Base-by-base conservation (phyloP, 2,888 invertebrate species). In the Scelioninae gen. 1 region DNA sequence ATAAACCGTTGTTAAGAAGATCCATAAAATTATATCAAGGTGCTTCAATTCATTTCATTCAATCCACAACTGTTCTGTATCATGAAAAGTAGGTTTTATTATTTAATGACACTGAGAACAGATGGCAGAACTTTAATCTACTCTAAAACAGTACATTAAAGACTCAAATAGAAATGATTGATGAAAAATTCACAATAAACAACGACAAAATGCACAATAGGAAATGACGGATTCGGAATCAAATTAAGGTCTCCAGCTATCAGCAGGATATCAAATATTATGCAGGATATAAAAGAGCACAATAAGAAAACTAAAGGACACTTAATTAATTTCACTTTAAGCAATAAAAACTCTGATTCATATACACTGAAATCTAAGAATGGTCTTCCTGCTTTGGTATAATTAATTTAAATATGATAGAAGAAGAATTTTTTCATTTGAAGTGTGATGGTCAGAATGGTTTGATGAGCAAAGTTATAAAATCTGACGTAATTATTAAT, bases 151-250 rank as follows among this genome's bases (percentile, higher is more conserved):
- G 65, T 58, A 65, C 75, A 75, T 81, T 75, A 69, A 58, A 60
- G 72, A 49, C 16, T 58, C 15, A 16, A 40, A 72, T 49, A 53
- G 58, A 43, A 43, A 76, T 72, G 76, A 82, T 82, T 82, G 60
- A 81, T 81, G 76, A 81, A 72, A 82, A 77, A 55, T 60, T 32
- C n/a, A 58, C 32, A 55, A 51, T 65, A 40, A 51, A 75, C 10
- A 49, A 15, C 34, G 55, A 15, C 29, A 29, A 32, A 43, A 53
- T 34, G 51, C 29, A 53, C 10, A 55, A 55, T 38, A 45, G 49
- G n/a, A 34, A 11, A 55, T 29, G 62, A 23, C 8, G 29, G 15
- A 45, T 56, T 29, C 23, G 5, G 16, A 40, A 66, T 29, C 31
- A n/a, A 62, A 49, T 49, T 47, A 58, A 58, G 8, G 69, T 69